phyloP scores from a whole-genome alignment of 2,888 invertebrate species.

The Hyposoter dolosus region DNA sequence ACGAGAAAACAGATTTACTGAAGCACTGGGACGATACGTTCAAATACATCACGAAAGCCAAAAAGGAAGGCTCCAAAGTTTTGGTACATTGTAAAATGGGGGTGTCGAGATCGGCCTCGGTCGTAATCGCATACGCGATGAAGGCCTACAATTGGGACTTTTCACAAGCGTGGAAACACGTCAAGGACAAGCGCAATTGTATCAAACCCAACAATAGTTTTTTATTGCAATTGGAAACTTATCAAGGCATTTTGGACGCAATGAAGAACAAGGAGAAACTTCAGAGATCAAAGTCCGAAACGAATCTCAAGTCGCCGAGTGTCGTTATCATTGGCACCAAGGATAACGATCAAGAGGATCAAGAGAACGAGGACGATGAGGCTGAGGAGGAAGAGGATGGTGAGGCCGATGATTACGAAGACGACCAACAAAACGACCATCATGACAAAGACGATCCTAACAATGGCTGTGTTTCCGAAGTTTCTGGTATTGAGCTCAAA shows the following conservation, averaged over 20 bases:
- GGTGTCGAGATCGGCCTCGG: slow-evolving; percentile 98
- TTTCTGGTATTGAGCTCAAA: slow-evolving; percentile 79
- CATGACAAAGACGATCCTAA: slow-evolving; percentile 41
- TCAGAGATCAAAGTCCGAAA: slow-evolving; percentile 97
- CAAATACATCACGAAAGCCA: slow-evolving; percentile 97
- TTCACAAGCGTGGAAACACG: slow-evolving; percentile 94
- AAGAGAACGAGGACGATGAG: slow-evolving; percentile 69
- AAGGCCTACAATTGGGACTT: slow-evolving; percentile 98
- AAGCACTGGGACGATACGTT: slow-evolving; percentile 99
- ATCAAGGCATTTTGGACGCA: slow-evolving; percentile 97
- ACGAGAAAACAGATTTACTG: slow-evolving; percentile 97
- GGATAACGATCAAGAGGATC: slow-evolving; percentile 73
- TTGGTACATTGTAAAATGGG: slow-evolving; percentile 99
- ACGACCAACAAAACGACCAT: slow-evolving; percentile 62
- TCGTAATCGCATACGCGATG: slow-evolving; percentile 99
- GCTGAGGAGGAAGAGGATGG: slow-evolving; percentile 59
- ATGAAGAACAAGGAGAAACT: slow-evolving; percentile 97
- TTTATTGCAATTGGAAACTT: slow-evolving; percentile 96
- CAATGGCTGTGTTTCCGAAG: slow-evolving; percentile 72
- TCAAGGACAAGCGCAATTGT: slow-evolving; percentile 95
- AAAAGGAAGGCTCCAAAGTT: slow-evolving; percentile 95
- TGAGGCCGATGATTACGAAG: slow-evolving; percentile 23
- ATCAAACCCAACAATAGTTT: slow-evolving; percentile 99
- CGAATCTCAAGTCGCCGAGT: slow-evolving; percentile 92
- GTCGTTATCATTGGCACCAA: slow-evolving; percentile 82